Base-by-base conservation (phyloP, 2,113 vertebrate genomes). In the Puma concolor region DNA sequence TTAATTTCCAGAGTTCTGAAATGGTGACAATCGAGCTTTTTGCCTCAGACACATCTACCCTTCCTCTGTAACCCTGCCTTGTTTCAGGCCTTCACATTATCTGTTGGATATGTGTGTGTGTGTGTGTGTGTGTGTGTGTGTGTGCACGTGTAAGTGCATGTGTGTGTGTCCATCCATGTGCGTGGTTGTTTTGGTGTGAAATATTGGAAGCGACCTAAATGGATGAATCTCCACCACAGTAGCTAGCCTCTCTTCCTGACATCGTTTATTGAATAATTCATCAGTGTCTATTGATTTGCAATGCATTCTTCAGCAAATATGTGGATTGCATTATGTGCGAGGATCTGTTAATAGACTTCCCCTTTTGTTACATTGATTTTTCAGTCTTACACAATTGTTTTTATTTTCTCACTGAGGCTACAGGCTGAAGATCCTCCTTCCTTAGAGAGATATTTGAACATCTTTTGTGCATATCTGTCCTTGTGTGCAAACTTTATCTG, bases 281-380 rank as follows among this genome's bases (percentile, higher is more conserved):
- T 82, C n/a, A 41, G 1, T 44, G 27, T 38, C 72, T 85, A 50
- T 74, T 89, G 69, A 94, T 89, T 76, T 86, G 17, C 8, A 57
- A 57, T 83, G 36, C 50, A 79, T 82, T 57, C 38, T 87, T 82
- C 79, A 96, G 27, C 33, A 94, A 82, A 71, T 85, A 60, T 77
- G 92, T 90, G 60, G 21, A 71, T 67, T 79, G 15, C 2, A 27
- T 60, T 60, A 84, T 31, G 64, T 31, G 29, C 5, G n/a, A 27
- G 31, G 5, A n/a, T 81, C 76, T 79, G 3, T 93, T 83, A 31
- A 17, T 67, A 88, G 82, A 48, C 21, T 88, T 69, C 41, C 10
- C 27, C 36, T 96, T 94, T 86, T 66, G 21, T 48, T 74, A 9
- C 7, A 72, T 11, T 84, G 33, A 64, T 88, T 97, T 95, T 69